These are phyloP conservation scores for Pseudomugil gertrudae DNA, from an alignment of 2,797 vertebrate genomes.

Conservation along the genomic window DNA sequence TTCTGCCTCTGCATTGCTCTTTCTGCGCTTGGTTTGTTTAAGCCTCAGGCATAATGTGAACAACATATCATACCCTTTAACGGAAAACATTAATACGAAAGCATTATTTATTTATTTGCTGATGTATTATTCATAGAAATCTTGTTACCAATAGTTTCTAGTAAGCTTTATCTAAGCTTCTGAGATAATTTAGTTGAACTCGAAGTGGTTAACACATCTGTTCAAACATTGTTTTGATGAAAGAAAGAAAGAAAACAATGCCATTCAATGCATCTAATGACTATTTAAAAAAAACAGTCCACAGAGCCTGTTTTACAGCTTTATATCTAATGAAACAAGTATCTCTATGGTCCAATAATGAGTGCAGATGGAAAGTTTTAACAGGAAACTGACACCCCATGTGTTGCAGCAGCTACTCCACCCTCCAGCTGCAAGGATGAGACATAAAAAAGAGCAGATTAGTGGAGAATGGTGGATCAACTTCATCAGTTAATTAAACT, in stretches of 20 bases:
- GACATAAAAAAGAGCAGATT: constrained; percentile 70
- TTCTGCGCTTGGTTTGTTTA: constrained; percentile 43
- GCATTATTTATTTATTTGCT: constrained; percentile 37
- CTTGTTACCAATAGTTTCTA: constrained; percentile 9
- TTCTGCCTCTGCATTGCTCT: constrained; percentile 36
- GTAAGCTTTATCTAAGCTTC: constrained; percentile 11
- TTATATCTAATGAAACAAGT: constrained; percentile 59
- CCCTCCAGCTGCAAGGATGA: constrained; percentile 76
- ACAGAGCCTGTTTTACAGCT: constrained; percentile 52
- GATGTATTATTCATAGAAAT: constrained; percentile 47
- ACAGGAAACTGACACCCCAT: constrained; percentile 61
- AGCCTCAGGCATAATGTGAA: constrained; percentile 49
- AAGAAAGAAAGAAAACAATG: constrained; percentile 14
- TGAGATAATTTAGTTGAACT: constrained; percentile 10
- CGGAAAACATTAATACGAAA: constrained; percentile 23
- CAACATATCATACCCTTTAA: constrained; percentile 26
- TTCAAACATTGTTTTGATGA: constrained; percentile 36
- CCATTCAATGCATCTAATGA: constrained; percentile 13
- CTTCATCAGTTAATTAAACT: constrained; percentile 86
- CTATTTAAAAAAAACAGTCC: constrained; percentile 16
- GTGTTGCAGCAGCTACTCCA: constrained; percentile 59
- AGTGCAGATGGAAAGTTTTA: constrained; percentile 69
- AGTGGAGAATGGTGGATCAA: constrained; percentile 76
- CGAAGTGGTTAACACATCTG: constrained; percentile 35
- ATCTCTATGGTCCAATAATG: constrained; percentile 60